These are phyloP conservation scores for Amazona vittata DNA, from an alignment of 2,113 vertebrate genomes.

Conservation along the genomic window DNA sequence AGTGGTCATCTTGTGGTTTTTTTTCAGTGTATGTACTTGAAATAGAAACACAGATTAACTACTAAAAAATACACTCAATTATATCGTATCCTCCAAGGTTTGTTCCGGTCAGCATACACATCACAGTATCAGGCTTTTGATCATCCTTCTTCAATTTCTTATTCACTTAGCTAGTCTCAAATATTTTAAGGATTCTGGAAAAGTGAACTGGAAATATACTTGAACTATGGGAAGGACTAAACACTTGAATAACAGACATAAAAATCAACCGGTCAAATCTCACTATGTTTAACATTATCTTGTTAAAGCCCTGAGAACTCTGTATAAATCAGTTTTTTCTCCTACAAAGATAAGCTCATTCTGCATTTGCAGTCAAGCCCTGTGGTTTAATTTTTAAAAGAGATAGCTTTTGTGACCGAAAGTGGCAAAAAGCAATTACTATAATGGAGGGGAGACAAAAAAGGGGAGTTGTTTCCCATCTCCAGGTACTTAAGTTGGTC, in stretches of 20 bases:
- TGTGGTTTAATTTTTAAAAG: neutral
- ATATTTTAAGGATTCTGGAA: neutral
- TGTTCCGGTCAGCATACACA: neutral
- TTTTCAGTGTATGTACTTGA: neutral
- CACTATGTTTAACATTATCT: neutral
- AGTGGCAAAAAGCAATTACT: neutral
- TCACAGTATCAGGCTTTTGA: neutral
- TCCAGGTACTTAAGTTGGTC: neutral
- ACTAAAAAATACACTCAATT: neutral
- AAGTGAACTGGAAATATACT: neutral
- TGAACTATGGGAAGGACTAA: neutral
- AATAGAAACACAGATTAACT: neutral
- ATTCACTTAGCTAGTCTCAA: neutral
- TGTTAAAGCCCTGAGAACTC: neutral
- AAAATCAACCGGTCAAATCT: neutral
- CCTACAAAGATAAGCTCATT: neutral
- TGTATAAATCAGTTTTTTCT: neutral
- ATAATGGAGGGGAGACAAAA: neutral
- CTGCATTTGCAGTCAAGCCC: neutral
- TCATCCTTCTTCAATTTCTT: neutral
- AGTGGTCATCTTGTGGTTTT: neutral
- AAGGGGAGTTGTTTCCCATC: neutral
- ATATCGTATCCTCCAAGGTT: neutral
- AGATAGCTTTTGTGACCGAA: neutral
- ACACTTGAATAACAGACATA: neutral